phyloP scores from a whole-genome alignment of 2,888 invertebrate species.

The Mamestra brassicae region DNA sequence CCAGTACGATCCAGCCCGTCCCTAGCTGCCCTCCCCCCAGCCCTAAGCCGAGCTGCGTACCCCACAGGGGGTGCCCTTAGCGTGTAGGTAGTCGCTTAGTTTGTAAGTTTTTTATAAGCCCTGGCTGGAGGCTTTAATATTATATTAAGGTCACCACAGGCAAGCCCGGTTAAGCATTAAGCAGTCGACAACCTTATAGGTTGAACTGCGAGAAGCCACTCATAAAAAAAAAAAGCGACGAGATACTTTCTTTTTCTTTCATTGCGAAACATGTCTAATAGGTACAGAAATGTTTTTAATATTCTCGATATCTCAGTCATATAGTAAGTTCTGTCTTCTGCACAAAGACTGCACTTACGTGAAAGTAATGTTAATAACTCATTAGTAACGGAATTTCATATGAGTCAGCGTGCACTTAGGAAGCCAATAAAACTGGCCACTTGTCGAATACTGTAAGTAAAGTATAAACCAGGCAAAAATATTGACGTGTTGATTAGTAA shows the following conservation, averaged over 20 bases:
- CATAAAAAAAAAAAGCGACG: not conserved
- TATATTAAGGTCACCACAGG: no score
- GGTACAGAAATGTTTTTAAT: slow-evolving; percentile 18
- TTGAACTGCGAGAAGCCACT: no score
- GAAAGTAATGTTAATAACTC: slow-evolving; percentile 31
- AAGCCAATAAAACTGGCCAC: slow-evolving; percentile 20
- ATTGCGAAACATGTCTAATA: not conserved
- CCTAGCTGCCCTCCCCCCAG: no score
- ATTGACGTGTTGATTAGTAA: slow-evolving; percentile 13
- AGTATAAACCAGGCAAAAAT: not conserved
- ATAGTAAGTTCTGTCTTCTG: slow-evolving; percentile 32
- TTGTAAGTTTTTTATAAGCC: no score
- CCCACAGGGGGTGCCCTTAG: no score
- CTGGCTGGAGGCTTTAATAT: no score
- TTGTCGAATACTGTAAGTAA: slow-evolving; percentile 11
- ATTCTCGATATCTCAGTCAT: slow-evolving; percentile 25
- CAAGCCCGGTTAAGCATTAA: no score
- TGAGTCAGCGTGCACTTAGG: slow-evolving; percentile 45
- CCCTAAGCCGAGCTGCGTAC: no score
- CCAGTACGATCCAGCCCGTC: no score
- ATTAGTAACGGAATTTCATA: slow-evolving; percentile 44
- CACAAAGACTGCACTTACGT: slow-evolving; percentile 40
- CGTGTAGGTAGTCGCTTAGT: no score
- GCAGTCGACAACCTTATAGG: no score
- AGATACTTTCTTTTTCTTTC: not conserved